A percentile compares a stretch with the other conserved stretches of the same genome.
Evolutionary conservation across 2,888 invertebrate species (phyloP).

Genomic region (Meiosimyza decipiens): DNA sequence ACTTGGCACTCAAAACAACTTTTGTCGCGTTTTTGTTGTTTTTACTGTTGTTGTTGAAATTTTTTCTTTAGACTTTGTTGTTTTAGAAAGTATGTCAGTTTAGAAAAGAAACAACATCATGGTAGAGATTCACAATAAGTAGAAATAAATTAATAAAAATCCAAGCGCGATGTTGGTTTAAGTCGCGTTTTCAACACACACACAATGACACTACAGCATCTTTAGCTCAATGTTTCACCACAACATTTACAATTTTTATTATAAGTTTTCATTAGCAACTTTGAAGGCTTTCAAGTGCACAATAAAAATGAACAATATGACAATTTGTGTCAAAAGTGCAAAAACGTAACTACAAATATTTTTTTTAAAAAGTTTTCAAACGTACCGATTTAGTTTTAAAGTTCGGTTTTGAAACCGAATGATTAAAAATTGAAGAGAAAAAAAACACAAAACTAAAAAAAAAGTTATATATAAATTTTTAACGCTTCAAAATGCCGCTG

Average conservation of each 20-base stretch:
- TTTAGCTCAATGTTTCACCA: background rate
- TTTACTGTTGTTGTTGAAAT: constrained; percentile 35
- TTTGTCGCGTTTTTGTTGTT: constrained; percentile 22
- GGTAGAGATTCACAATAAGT: constrained; percentile 8
- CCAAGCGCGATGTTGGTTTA: constrained; percentile 10
- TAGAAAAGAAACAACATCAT: constrained; percentile 46
- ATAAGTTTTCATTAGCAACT: background rate
- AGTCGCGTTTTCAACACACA: background rate
- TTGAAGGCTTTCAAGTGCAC: constrained; percentile 1
- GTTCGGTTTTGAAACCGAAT: background rate
- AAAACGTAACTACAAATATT: too few relatives aligned
- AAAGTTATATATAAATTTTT: background rate
- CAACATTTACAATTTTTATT: background rate
- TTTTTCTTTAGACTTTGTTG: constrained; percentile 41
- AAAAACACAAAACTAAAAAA: background rate
- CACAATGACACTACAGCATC: constrained; percentile 12
- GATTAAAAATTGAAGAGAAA: background rate
- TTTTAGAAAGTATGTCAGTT: constrained; percentile 60
- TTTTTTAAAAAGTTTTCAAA: background rate
- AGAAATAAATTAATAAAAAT: constrained; percentile 14
- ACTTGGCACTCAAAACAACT: constrained; percentile 18
- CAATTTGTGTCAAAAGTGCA: too few relatives aligned
- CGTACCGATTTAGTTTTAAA: background rate
- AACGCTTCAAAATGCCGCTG: constrained; percentile 24
- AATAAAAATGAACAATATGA: too few relatives aligned